Percentiles rank a stretch among this genome's conserved stretches.
Evolutionary conservation across 1,140 invertebrate genomes (phyloP).

Genomic region (Eriocheir sinensis): DNA sequence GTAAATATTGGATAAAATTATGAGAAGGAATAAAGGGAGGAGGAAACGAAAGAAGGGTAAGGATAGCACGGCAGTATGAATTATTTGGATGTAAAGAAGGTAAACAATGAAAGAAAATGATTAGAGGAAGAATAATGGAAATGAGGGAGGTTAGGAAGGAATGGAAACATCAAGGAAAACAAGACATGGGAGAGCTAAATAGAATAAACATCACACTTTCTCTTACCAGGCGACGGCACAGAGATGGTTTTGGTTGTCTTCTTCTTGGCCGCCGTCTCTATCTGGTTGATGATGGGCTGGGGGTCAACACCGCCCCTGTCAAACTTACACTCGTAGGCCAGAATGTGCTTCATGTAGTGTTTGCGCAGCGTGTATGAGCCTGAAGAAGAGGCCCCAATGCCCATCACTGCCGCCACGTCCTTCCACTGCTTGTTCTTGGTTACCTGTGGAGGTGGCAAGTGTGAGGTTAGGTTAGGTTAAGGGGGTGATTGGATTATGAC

Average conservation of each 20-base stretch:
- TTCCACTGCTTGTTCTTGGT: slow-evolving; percentile 99
- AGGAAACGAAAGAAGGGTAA: not conserved
- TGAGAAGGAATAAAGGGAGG: not conserved
- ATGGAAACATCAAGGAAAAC: not conserved
- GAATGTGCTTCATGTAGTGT: slow-evolving; percentile 98
- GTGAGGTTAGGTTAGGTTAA: not conserved
- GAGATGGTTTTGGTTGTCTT: slow-evolving; percentile 92
- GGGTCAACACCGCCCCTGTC: slow-evolving; percentile 98
- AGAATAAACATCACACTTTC: not conserved
- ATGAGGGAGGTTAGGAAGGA: not conserved
- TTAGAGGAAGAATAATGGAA: not conserved
- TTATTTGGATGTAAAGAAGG: not conserved
- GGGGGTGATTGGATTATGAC: not conserved
- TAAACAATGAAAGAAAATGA: not conserved
- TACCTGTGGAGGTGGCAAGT: slow-evolving; percentile 86
- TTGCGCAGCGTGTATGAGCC: slow-evolving; percentile 98
- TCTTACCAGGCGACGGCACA: slow-evolving; percentile 90
- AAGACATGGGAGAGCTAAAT: not conserved
- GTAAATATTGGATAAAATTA: not conserved
- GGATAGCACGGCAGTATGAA: not conserved
- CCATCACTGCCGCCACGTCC: slow-evolving; percentile 95
- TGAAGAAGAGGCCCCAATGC: slow-evolving; percentile 97
- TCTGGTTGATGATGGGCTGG: slow-evolving; percentile 96
- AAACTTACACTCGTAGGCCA: slow-evolving; percentile 98
- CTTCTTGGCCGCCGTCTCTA: slow-evolving; percentile 94